Evolutionary conservation across 2,113 vertebrate genomes (phyloP).

Genomic region (Eudyptes chrysolophus): DNA sequence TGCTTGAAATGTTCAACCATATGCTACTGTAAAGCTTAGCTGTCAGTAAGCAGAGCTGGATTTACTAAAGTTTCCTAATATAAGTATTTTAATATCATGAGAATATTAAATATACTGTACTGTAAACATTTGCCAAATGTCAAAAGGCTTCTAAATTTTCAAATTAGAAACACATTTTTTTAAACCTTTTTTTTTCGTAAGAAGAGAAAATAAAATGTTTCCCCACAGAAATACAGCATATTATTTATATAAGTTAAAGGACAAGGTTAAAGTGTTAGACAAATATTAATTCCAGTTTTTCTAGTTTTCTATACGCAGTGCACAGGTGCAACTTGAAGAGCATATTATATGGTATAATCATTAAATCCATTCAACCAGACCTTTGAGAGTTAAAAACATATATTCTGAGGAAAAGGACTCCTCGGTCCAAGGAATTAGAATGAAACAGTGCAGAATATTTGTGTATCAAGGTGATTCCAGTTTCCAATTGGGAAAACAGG

Average conservation of each 20-base stretch:
- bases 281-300: constrained; percentile 83
- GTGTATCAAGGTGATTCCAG: constrained; percentile 87
- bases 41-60: neutral
- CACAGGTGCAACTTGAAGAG: constrained; percentile 83
- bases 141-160: constrained; percentile 34
- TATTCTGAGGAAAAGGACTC: constrained; percentile 82
- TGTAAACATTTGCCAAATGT: neutral
- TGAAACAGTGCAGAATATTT: constrained; percentile 84
- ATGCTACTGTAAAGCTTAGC: neutral
- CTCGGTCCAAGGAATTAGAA: constrained; percentile 82
- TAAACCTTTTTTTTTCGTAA: neutral
- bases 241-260: constrained; percentile 76
- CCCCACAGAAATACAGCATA: constrained; percentile 44
- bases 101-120: neutral
- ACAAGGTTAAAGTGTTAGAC: constrained; percentile 83
- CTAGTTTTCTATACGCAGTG: constrained; percentile 81
- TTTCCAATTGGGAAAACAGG: constrained; percentile 85
- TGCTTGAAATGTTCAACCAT: neutral
- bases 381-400: constrained; percentile 88
- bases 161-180: constrained; percentile 17
- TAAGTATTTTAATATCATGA: neutral
- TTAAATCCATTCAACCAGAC: constrained; percentile 84
- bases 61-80: neutral
- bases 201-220: constrained; percentile 46
- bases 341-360: constrained; percentile 85